Evolutionary conservation across 2,888 invertebrate genomes (phyloP), one percentile per base, ranked within the genome.

Genomic region (Pristionchus exspectatus): DNA sequence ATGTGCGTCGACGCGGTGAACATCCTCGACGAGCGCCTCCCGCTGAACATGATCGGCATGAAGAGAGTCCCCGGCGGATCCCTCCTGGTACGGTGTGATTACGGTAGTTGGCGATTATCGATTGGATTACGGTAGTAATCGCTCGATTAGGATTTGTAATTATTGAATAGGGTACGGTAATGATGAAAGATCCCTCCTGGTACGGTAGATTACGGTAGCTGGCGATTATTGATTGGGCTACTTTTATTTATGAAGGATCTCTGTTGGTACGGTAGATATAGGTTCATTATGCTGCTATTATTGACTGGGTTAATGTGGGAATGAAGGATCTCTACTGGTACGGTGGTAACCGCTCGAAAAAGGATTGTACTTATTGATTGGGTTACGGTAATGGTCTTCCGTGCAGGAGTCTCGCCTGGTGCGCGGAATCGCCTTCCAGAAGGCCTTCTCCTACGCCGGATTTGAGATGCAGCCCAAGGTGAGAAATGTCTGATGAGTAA

Each of bases 361-460:
- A 38, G 38, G 5, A 3, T 38, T 38, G 38, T 38, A 38, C 5
- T 3, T 9, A 50, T 12, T 38, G 38, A 38, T 38, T 38, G 38
- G 38, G 38, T 3, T 38, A 38, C 38, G 38, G 38, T 38, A 38
- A 38, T 50, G 33, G n/a, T 16, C 44, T 44, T 33, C 81, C 54
- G 63, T 30, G 83, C 90, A 93, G 96, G 99, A 99, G 93, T 98
- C 98, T 0, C 96, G 97, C 94, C 96, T 99, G 9, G 97, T 99
- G 0, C 96, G 97, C 10, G 98, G 99, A 24, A 99, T 99, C 0
- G 98, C 99, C 0, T 99, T 99, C 96, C 99, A 99, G 96, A 99
- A 99, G 96, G 99, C 99, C 0, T 99, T 99, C 96, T 98, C 98
- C 0, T 99, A 99, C 95, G 99, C 99, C 92, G 99, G 99, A 18